A percentile compares a stretch with the other conserved stretches of the same genome.
phyloP scores from a whole-genome alignment of 2,113 vertebrate species.

The Pholis gunnellus region DNA sequence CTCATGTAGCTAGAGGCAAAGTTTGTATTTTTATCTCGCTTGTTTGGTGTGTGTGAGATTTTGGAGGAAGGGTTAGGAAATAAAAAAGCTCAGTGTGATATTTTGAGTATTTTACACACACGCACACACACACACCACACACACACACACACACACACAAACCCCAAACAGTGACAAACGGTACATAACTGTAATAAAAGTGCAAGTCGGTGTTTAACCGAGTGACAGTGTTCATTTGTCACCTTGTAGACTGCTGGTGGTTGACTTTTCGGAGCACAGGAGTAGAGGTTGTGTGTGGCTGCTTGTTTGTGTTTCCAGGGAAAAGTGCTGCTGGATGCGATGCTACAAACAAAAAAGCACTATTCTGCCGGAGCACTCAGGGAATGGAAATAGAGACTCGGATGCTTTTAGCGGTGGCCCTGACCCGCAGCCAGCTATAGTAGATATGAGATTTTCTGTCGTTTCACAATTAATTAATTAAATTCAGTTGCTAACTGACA shows the following conservation, averaged over 20 bases:
- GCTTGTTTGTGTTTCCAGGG: slow-evolving; percentile 19
- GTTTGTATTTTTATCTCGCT: slow-evolving; percentile 12
- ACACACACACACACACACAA: neutral
- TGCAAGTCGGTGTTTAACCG: slow-evolving; percentile 73
- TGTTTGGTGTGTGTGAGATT: slow-evolving; percentile 5
- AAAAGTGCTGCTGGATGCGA: slow-evolving; percentile 33
- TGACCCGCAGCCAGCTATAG: slow-evolving; percentile 1
- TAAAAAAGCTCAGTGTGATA: slow-evolving; percentile 9
- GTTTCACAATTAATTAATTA: slow-evolving; percentile 1
- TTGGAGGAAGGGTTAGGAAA: neutral
- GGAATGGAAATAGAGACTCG: slow-evolving; percentile 1
- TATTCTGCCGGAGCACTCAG: slow-evolving; percentile 21
- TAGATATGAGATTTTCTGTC: neutral
- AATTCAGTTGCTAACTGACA: neutral
- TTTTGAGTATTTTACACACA: slow-evolving; percentile 22
- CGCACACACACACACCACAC: neutral
- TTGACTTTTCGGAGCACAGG: slow-evolving; percentile 48
- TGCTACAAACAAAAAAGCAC: slow-evolving; percentile 21
- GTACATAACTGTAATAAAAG: slow-evolving; percentile 74
- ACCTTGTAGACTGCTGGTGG: slow-evolving; percentile 49
- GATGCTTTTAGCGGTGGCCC: slow-evolving; percentile 8
- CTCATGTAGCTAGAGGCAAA: neutral
- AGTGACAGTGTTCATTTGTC: slow-evolving; percentile 80
- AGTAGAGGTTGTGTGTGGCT: slow-evolving; percentile 19
- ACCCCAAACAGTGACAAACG: slow-evolving; percentile 23